Conservation (phyloP, 2,888 invertebrate species). For the Plusia festucae region DNA sequence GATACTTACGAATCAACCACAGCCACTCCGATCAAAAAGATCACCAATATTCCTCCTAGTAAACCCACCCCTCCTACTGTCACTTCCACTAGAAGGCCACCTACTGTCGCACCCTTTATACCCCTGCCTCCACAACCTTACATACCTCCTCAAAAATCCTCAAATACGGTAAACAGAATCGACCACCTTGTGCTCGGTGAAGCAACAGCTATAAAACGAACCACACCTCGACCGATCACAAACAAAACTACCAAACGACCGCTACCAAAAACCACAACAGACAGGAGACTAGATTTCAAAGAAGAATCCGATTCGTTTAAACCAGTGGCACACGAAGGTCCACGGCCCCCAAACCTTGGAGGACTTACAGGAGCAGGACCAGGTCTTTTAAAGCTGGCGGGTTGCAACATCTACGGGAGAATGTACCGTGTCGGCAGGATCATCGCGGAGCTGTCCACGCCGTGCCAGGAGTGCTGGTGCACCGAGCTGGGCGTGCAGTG, state of each 20-base stretch:
- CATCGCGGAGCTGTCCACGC: conserved; percentile 94
- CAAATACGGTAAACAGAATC: conserved; percentile 77
- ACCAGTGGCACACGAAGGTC: conserved; percentile 56
- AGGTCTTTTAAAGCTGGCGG: conserved; percentile 93
- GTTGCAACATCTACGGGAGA: conserved; percentile 96
- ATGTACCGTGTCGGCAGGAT: conserved; percentile 96
- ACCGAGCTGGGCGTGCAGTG: conserved; percentile 96
- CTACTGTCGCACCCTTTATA: conserved; percentile 66
- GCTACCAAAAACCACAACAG: conserved; percentile 43
- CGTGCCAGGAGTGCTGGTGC: conserved; percentile 95
- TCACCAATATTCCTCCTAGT: conserved; percentile 21
- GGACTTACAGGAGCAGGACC: conserved; percentile 68
- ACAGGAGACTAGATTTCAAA: conserved; percentile 51
- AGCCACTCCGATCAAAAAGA: conserved; percentile 42
- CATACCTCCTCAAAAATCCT: conserved; percentile 68
- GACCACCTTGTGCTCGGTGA: conserved; percentile 84
- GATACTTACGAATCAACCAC: conserved; percentile 81
- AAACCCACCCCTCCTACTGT: conserved; percentile 46
- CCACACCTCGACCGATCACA: conserved; percentile 65
- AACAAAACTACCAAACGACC: conserved; percentile 55
- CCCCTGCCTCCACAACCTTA: conserved; percentile 72
- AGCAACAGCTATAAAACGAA: conserved; percentile 78
- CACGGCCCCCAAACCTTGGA: conserved; percentile 62
- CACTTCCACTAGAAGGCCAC: conserved; percentile 50
- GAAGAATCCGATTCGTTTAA: conserved; percentile 55